A percentile compares a stretch with the other conserved stretches of the same genome.
phyloP scores from a whole-genome alignment of 2,888 invertebrate genomes.

The Timema cristinae region DNA sequence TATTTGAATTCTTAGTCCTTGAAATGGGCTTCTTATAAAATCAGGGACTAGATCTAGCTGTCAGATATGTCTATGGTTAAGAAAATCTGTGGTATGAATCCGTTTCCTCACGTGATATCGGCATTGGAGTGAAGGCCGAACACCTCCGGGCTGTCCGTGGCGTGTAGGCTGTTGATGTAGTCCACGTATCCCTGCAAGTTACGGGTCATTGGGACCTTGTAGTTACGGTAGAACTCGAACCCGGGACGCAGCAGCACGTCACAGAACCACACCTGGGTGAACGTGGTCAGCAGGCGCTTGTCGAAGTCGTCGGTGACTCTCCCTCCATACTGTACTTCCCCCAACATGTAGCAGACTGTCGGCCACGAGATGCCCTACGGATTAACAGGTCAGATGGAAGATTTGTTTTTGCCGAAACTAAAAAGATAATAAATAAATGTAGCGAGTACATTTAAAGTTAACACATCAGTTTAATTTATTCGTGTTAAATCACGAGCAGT shows the following conservation, averaged over 20 bases:
- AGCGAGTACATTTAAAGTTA: no score
- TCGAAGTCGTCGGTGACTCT: constrained; percentile 97
- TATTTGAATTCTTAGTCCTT: neutral
- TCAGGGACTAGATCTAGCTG: no score
- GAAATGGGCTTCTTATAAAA: no score
- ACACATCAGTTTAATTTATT: no score
- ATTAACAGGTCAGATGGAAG: neutral
- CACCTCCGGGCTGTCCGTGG: constrained; percentile 88
- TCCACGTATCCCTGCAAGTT: constrained; percentile 72
- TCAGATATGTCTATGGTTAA: no score
- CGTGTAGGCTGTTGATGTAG: constrained; percentile 79
- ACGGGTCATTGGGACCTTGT: constrained; percentile 83
- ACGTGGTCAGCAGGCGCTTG: constrained; percentile 86
- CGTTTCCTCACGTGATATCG: constrained; percentile 73
- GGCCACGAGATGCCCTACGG: constrained; percentile 87
- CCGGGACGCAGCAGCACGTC: constrained; percentile 80
- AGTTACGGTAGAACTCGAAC: constrained; percentile 91
- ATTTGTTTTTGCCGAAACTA: no score
- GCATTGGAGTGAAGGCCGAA: constrained; percentile 96
- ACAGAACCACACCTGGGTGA: constrained; percentile 94
- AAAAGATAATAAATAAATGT: no score
- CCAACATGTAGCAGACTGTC: constrained; percentile 95
- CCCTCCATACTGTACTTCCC: constrained; percentile 81
- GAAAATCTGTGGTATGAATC: no score
- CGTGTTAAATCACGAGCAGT: no score